These are phyloP conservation scores for Perca flavescens DNA, from an alignment of 2,113 vertebrate species.

Conservation along the genomic window DNA sequence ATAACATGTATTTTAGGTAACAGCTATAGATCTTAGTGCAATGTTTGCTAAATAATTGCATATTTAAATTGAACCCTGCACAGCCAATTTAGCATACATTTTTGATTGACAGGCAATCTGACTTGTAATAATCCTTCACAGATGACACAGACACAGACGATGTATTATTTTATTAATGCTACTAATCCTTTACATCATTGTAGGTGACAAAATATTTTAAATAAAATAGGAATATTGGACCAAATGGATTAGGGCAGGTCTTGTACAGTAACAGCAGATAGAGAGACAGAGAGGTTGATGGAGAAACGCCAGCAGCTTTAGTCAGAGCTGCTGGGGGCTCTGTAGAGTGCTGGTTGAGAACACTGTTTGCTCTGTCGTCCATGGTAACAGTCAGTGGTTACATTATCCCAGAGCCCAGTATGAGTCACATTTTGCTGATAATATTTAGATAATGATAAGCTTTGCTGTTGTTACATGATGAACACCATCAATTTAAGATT, in stretches of 20 bases:
- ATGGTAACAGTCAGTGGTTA: constrained; percentile 58
- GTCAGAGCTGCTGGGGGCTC: constrained; percentile 31
- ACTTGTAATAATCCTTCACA: not conserved
- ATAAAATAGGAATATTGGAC: not conserved
- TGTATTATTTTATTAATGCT: not conserved
- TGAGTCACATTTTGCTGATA: constrained; percentile 52
- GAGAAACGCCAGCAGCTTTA: constrained; percentile 23
- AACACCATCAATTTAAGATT: not conserved
- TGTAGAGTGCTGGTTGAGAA: constrained; percentile 17
- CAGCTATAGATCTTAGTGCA: too few species aligned
- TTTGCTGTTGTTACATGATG: not conserved
- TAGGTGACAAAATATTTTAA: not conserved
- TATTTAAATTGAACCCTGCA: not conserved
- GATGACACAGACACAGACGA: not conserved
- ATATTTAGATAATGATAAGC: constrained; percentile 37
- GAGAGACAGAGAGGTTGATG: not conserved
- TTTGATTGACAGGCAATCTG: not conserved
- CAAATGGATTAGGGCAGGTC: not conserved
- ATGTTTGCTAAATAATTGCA: too few species aligned
- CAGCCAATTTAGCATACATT: not conserved
- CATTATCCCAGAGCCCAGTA: constrained; percentile 11
- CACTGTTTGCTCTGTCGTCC: constrained; percentile 58
- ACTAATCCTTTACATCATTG: not conserved
- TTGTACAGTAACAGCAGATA: not conserved
- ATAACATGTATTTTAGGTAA: too few species aligned